Percentiles rank a stretch among this genome's conserved stretches.
These are phyloP conservation scores for Vicugna pacos DNA, from an alignment of 2,113 vertebrate species.

Conservation along the genomic window DNA sequence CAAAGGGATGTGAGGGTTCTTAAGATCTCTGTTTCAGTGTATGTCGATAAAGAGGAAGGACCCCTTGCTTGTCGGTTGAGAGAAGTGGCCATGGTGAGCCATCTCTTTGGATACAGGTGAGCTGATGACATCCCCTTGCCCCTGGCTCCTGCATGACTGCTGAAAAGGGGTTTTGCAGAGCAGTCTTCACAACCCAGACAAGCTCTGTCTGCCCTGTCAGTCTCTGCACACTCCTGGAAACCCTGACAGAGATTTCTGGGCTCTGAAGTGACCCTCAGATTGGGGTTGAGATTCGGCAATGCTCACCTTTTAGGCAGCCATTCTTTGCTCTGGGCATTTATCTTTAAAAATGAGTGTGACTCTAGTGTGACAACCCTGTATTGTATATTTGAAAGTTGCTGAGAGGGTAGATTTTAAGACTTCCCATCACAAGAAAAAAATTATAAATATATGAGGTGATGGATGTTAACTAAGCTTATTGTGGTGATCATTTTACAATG, in stretches of 20 bases:
- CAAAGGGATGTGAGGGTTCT: background rate
- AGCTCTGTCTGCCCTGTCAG: rapidly evolving
- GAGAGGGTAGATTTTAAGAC: background rate
- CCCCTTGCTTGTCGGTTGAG: background rate
- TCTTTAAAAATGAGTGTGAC: background rate
- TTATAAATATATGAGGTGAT: background rate
- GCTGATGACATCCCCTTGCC: background rate
- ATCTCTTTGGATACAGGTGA: background rate
- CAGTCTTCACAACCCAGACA: background rate
- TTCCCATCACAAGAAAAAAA: background rate
- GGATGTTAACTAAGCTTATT: background rate
- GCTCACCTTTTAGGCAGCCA: background rate
- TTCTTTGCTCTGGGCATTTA: background rate
- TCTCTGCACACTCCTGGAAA: background rate
- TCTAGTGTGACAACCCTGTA: background rate
- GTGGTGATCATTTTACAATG: background rate
- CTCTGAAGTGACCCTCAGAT: background rate
- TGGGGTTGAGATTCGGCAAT: background rate
- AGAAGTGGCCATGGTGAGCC: background rate
- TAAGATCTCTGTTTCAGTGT: background rate
- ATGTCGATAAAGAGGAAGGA: background rate
- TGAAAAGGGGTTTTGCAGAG: background rate
- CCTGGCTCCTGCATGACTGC: background rate
- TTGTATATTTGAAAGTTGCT: background rate
- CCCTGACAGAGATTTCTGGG: background rate